Conservation (phyloP, 1,140 invertebrate genomes). For the Bombus difficillimus region DNA sequence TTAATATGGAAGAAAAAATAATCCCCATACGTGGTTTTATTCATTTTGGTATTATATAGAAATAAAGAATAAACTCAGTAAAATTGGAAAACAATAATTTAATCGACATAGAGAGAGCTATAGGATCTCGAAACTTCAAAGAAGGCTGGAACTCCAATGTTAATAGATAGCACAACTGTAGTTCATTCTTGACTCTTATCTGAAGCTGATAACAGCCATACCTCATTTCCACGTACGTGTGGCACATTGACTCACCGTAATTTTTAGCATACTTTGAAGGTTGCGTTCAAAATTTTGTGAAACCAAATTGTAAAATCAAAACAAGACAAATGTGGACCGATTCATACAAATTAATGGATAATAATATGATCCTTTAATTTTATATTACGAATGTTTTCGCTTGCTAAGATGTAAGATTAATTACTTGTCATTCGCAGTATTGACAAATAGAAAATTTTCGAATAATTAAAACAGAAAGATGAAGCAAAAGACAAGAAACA, state of each 20-base stretch:
- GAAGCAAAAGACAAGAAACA: too few species aligned
- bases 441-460: too few species aligned
- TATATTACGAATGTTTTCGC: too few species aligned
- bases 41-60: not conserved
- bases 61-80: not conserved
- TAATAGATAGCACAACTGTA: not conserved
- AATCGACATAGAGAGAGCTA: not conserved
- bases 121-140: not conserved
- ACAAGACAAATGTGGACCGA: not conserved
- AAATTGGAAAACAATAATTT: not conserved
- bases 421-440: not conserved
- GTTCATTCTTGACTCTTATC: constrained; percentile 33
- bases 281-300: not conserved
- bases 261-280: constrained; percentile 7
- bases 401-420: not conserved
- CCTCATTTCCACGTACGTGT: constrained; percentile 31
- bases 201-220: constrained; percentile 21
- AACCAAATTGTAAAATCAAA: not conserved
- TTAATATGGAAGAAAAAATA: not conserved
- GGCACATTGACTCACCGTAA: constrained; percentile 33
- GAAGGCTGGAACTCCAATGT: constrained; percentile 24
- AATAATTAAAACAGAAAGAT: not conserved
- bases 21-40: not conserved
- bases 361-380: not conserved
- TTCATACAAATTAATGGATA: not conserved